A percentile compares a stretch with the other conserved stretches of the same genome.
These are phyloP conservation scores for Pasiphila rectangulata DNA, from an alignment of 2,888 invertebrate genomes.

Conservation along the genomic window DNA sequence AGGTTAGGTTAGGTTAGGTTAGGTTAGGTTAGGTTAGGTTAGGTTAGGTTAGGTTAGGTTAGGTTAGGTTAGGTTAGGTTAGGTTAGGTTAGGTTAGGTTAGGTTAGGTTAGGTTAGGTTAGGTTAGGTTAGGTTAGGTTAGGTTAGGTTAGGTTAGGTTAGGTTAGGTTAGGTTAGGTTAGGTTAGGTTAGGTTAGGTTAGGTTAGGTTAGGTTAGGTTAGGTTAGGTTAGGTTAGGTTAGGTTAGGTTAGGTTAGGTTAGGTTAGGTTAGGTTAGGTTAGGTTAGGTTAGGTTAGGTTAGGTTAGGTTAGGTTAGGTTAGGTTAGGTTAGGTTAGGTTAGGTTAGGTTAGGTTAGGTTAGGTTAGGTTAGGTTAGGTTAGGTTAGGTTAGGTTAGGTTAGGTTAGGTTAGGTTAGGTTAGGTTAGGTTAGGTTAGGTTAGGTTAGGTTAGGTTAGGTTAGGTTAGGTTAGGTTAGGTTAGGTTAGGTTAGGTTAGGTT, in stretches of 20 bases:
- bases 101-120: conserved; percentile 37
- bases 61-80: conserved; percentile 21
- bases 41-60: conserved; percentile 22
- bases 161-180: conserved; percentile 22
- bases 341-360: conserved; percentile 36
- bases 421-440: conserved; percentile 32
- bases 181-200: conserved; percentile 27
- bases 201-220: conserved; percentile 36
- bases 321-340: conserved; percentile 31
- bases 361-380: conserved; percentile 37
- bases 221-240: conserved; percentile 37
- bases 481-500: conserved; percentile 28
- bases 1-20: conserved; percentile 5
- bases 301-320: too few relatives aligned
- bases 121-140: conserved; percentile 37
- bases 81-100: conserved; percentile 31
- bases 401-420: conserved; percentile 28
- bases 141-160: conserved; percentile 33
- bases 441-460: conserved; percentile 29
- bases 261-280: too few relatives aligned
- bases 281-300: too few relatives aligned
- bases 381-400: conserved; percentile 38
- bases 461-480: conserved; percentile 24
- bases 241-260: too few relatives aligned
- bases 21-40: conserved; percentile 12